Percentiles rank a stretch among this genome's conserved stretches.
Conservation (phyloP, 2,797 vertebrate genomes). For the Pseudochaenichthys georgianus region DNA sequence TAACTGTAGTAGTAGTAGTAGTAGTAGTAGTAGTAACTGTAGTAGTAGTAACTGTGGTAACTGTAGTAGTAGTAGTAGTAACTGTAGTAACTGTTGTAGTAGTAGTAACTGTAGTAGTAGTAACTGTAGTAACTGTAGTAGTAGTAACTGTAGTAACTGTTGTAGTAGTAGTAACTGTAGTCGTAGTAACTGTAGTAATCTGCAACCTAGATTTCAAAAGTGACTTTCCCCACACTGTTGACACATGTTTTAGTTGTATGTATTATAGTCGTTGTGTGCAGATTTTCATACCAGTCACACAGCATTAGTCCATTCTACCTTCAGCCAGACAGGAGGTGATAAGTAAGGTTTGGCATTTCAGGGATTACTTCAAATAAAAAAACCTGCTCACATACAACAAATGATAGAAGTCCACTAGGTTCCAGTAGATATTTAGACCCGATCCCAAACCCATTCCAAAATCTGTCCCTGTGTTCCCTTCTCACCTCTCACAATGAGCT, state of each 20-base stretch:
- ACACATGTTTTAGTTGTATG: constrained; percentile 5
- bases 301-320: neutral
- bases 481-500: constrained; percentile 96
- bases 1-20: too few species aligned
- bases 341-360: constrained; percentile 18
- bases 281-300: neutral
- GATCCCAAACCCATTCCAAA: too few species aligned
- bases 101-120: too few species aligned
- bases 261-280: neutral
- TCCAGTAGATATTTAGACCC: neutral
- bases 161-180: too few species aligned
- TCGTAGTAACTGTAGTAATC: too few species aligned
- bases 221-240: neutral
- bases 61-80: too few species aligned
- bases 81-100: too few species aligned
- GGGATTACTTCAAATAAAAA: constrained; percentile 37
- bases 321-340: constrained; percentile 22
- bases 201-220: too few species aligned
- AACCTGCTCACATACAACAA: constrained; percentile 14
- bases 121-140: too few species aligned
- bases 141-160: too few species aligned
- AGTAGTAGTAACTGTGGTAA: too few species aligned
- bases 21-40: too few species aligned
- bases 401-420: constrained; percentile 16
- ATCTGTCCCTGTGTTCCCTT: constrained; percentile 11